Evolutionary conservation across 2,113 vertebrate species (phyloP).

Genomic region (Seriola dumerili): DNA sequence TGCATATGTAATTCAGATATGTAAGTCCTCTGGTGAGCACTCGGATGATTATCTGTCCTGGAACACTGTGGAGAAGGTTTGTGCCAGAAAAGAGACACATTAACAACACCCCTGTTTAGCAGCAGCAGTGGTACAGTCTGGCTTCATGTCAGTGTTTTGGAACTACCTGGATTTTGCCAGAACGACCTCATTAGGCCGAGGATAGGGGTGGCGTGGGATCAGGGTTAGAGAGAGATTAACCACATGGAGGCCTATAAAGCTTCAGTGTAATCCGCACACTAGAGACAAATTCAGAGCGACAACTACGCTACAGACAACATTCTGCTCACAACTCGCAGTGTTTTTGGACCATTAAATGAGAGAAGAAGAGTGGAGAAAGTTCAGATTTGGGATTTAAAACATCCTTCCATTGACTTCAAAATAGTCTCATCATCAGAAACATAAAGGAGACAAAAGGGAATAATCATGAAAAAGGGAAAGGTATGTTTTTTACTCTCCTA

Average conservation of each 20-base stretch:
- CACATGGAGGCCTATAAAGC: constrained; percentile 75
- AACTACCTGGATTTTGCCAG: constrained; percentile 56
- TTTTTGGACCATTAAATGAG: constrained; percentile 28
- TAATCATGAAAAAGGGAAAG: constrained; percentile 94
- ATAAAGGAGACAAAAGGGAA: constrained; percentile 25
- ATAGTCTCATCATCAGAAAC: constrained; percentile 17
- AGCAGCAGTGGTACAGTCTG: constrained; percentile 52
- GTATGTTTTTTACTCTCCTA: constrained; percentile 78
- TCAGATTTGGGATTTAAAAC: constrained; percentile 17
- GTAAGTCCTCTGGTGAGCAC: constrained; percentile 36
- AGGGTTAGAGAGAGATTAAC: constrained; percentile 81
- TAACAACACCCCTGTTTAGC: constrained; percentile 32
- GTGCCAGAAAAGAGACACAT: background rate
- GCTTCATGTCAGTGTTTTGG: background rate
- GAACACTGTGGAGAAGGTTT: constrained; percentile 28
- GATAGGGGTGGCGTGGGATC: constrained; percentile 66
- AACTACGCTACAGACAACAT: constrained; percentile 3
- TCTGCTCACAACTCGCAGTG: background rate
- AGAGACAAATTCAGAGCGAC: constrained; percentile 64
- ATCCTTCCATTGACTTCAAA: background rate
- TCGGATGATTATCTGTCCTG: constrained; percentile 44
- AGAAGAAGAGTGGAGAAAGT: background rate
- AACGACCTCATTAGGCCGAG: constrained; percentile 46
- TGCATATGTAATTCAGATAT: constrained; percentile 44
- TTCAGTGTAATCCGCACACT: constrained; percentile 71